Base-by-base conservation (phyloP, 2,797 vertebrate genomes). In the Sebastes taczanowskii region DNA sequence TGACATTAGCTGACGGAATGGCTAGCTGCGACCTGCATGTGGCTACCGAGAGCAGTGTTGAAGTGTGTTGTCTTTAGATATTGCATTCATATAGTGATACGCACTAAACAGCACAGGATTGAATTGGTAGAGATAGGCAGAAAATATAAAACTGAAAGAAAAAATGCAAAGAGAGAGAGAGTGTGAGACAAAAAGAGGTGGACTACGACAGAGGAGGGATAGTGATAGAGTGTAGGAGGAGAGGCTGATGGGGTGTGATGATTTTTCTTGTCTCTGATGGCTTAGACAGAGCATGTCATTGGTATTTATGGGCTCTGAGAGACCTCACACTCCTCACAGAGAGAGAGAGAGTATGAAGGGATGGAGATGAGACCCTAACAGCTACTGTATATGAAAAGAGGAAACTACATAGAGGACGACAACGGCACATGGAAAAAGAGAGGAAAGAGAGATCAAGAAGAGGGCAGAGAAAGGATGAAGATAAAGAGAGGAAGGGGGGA, bases 281-380 rank as follows among this genome's bases (percentile, higher is more conserved):
- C 71, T 59, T 16, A 83, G 72, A 77, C n/a, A 23, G 71, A 78
- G 77, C 82, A 77, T 82, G 77, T 84, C 80, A 80, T 86, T 79
- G 78, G 83, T 85, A 67, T 86, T 86, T 84, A 82, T 80, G 79
- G 73, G 63, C 70, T 61, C 60, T 61, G 52, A 77, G 72, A 86
- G 69, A 52, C 68, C 46, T 71, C 79, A 42, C 63, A 53, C 76
- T 79, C 63, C 14, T 42, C 32, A 59, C 67, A 74, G 68, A 32
- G 14, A 77, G 76, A 77, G 76, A 55, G 73, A 35, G 35, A 4
- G 35, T 25, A 18, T 32, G 56, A 69, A 83, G 63, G 35, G 65
- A 68, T 7, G 30, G 49, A 80, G 80, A 82, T 79, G 30, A 83
- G 63, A 77, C 32, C 13, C 27, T 62, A 59, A 62, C 11, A 11